These are phyloP conservation scores for Rhorus exstirpatorius DNA, from an alignment of 2,888 invertebrate species.

Conservation along the genomic window DNA sequence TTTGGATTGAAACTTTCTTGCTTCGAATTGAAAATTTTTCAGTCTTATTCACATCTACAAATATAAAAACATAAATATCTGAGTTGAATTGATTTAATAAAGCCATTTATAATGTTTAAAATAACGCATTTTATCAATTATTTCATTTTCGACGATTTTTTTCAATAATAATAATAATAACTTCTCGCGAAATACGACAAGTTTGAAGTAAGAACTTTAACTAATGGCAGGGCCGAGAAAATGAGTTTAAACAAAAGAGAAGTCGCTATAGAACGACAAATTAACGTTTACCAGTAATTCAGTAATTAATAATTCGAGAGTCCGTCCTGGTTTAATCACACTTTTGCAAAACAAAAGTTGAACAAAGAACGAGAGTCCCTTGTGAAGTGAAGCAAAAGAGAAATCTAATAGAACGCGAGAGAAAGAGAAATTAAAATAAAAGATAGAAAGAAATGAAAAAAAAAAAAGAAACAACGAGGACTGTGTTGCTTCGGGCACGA, in stretches of 20 bases:
- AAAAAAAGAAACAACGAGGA: slow-evolving; percentile 66
- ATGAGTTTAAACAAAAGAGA: background rate
- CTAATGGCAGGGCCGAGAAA: background rate
- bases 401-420: slow-evolving; percentile 44
- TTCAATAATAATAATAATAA: too few species aligned
- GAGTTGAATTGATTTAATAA: too few species aligned
- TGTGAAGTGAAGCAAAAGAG: slow-evolving; percentile 32
- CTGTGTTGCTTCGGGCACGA: slow-evolving; percentile 59
- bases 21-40: slow-evolving; percentile 1
- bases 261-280: background rate
- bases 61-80: background rate
- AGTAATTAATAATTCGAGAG: slow-evolving; percentile 9
- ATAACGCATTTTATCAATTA: too few species aligned
- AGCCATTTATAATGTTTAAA: too few species aligned
- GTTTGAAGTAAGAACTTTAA: background rate
- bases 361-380: background rate
- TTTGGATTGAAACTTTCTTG: slow-evolving; percentile 1
- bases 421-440: slow-evolving; percentile 39
- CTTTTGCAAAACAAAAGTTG: slow-evolving; percentile 17
- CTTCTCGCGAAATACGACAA: too few species aligned
- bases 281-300: background rate
- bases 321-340: slow-evolving; percentile 13
- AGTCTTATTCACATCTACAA: background rate
- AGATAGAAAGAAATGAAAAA: background rate
- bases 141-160: too few species aligned